Conservation (phyloP, 2,888 invertebrate genomes). For the Mimas tiliae region DNA sequence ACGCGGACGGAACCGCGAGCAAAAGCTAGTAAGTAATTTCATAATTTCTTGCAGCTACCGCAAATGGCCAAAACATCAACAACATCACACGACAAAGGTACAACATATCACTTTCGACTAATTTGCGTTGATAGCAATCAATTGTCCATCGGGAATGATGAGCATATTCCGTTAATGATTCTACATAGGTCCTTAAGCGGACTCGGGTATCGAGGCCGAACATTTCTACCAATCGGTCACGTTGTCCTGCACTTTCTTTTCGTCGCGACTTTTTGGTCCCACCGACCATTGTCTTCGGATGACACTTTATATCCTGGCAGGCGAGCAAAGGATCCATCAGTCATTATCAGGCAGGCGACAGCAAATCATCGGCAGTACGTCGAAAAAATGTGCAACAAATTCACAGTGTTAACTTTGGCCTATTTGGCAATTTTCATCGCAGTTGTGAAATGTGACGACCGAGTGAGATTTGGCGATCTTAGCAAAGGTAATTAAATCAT, state of each 20-base stretch:
- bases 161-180: slow-evolving; percentile 65
- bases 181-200: slow-evolving; percentile 72
- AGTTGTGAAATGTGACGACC: slow-evolving; percentile 66
- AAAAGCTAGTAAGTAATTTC: no score
- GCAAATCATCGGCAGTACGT: slow-evolving; percentile 46
- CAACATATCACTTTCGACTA: slow-evolving; percentile 59
- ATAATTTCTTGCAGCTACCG: no score
- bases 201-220: slow-evolving; percentile 66
- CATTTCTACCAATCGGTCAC: slow-evolving; percentile 77
- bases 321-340: slow-evolving; percentile 67
- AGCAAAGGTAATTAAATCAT: slow-evolving; percentile 57
- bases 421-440: slow-evolving; percentile 68
- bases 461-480: slow-evolving; percentile 52
- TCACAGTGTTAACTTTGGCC: slow-evolving; percentile 63
- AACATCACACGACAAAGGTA: neutral
- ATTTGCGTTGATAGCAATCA: slow-evolving; percentile 65
- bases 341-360: slow-evolving; percentile 63
- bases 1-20: no score
- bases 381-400: slow-evolving; percentile 69
- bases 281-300: slow-evolving; percentile 75
- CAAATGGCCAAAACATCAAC: neutral
- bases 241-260: slow-evolving; percentile 81
- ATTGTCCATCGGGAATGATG: slow-evolving; percentile 63
- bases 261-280: slow-evolving; percentile 70
- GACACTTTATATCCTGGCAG: slow-evolving; percentile 81